Conservation (phyloP, 2,113 vertebrate species). For the Hydropotes inermis region DNA sequence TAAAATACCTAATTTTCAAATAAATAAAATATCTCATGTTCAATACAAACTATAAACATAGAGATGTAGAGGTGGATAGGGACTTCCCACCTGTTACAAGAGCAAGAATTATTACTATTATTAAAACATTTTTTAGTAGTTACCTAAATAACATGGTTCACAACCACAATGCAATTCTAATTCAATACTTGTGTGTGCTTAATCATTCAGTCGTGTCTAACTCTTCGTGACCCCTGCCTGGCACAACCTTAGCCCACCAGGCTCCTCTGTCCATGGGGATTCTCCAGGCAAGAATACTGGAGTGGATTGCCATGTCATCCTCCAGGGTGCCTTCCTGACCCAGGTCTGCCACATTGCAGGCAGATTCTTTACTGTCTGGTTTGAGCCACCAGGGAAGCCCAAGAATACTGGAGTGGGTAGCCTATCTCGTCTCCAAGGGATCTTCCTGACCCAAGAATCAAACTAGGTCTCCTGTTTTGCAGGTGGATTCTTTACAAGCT, state of each 20-base stretch:
- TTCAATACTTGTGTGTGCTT: neutral
- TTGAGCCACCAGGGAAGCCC: neutral
- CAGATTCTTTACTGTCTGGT: neutral
- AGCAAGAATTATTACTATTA: neutral
- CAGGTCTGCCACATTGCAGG: neutral
- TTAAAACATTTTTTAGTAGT: neutral
- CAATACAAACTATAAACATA: neutral
- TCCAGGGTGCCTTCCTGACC: neutral
- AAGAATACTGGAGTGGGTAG: neutral
- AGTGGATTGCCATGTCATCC: neutral
- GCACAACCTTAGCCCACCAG: neutral
- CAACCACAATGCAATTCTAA: neutral
- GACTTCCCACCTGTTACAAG: neutral
- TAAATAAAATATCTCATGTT: neutral
- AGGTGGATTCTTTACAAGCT: neutral
- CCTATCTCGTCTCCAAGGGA: neutral
- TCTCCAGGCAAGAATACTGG: neutral
- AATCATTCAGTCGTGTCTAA: neutral
- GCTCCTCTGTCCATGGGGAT: neutral
- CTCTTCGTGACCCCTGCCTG: neutral
- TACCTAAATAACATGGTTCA: neutral
- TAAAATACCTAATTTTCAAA: neutral
- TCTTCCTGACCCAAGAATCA: neutral
- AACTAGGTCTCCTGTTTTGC: neutral
- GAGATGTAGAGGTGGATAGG: neutral